Percentiles rank a stretch among this genome's conserved stretches.
Evolutionary conservation across 2,113 vertebrate species (phyloP).

Genomic region (Atractosteus spatula): DNA sequence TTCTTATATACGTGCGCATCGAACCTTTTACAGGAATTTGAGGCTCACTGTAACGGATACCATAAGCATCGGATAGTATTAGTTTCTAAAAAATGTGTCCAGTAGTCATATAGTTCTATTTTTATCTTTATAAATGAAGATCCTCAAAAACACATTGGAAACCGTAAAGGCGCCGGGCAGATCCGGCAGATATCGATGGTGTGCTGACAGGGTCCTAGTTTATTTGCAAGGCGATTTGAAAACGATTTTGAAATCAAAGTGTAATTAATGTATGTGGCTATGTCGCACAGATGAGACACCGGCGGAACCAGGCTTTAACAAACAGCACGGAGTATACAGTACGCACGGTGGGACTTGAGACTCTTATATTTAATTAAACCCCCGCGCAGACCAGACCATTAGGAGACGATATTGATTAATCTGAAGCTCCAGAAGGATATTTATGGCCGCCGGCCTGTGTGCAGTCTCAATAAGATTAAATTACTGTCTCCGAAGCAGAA

Average conservation of each 20-base stretch:
- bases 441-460: neutral
- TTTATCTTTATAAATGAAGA: conserved; percentile 66
- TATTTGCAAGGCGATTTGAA: too few species aligned
- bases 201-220: neutral
- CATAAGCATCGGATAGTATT: conserved; percentile 39
- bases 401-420: neutral
- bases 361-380: neutral
- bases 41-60: conserved; percentile 38
- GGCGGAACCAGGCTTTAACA: too few species aligned
- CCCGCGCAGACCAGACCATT: neutral
- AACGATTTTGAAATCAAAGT: too few species aligned
- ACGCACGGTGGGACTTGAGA: neutral
- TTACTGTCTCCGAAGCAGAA: neutral
- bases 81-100: conserved; percentile 52
- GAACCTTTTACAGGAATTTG: conserved; percentile 1
- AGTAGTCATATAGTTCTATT: conserved; percentile 48
- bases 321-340: neutral
- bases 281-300: too few species aligned
- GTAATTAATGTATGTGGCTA: too few species aligned
- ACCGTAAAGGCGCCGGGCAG: conserved; percentile 21
- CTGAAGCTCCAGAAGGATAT: neutral
- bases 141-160: conserved; percentile 65
- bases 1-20: conserved; percentile 38
- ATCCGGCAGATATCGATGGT: neutral
- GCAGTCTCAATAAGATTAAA: neutral